Conservation (phyloP, 2,888 invertebrate species). For the Fragum whitleyi region DNA sequence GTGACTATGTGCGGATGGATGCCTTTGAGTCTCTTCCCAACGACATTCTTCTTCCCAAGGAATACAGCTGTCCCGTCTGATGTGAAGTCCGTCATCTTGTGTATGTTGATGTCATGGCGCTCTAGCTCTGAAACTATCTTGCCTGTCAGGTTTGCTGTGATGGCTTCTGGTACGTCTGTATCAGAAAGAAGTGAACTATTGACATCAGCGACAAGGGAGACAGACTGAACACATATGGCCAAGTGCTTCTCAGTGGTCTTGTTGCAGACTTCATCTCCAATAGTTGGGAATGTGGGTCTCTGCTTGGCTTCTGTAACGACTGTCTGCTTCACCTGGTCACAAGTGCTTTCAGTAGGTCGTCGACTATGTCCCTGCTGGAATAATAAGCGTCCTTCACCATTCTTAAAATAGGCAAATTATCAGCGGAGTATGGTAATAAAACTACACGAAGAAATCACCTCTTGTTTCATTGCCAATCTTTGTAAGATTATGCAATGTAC, state of each 20-base stretch:
- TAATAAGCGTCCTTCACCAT: background rate
- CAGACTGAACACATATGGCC: background rate
- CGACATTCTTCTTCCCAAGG: constrained; percentile 38
- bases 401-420: too few species aligned
- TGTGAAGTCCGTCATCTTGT: constrained; percentile 45
- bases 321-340: background rate
- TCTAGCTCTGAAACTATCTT: constrained; percentile 27
- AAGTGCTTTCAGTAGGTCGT: too few species aligned
- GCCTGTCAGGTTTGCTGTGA: constrained; percentile 46
- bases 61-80: constrained; percentile 56
- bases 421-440: too few species aligned
- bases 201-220: background rate
- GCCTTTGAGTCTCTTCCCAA: constrained; percentile 27
- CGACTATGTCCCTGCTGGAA: background rate
- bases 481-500: too few species aligned
- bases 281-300: background rate
- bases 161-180: constrained; percentile 64
- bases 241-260: background rate
- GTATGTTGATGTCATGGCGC: constrained; percentile 1
- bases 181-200: background rate
- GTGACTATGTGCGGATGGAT: constrained; percentile 38
- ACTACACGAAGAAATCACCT: too few species aligned
- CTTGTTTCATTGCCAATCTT: too few species aligned
- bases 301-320: background rate
- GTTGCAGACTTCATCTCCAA: background rate